Evolutionary conservation across 92 coral and sea anemone genomes (phyloP), one percentile per base, ranked within the genome.

Genomic region (Porites rus): DNA sequence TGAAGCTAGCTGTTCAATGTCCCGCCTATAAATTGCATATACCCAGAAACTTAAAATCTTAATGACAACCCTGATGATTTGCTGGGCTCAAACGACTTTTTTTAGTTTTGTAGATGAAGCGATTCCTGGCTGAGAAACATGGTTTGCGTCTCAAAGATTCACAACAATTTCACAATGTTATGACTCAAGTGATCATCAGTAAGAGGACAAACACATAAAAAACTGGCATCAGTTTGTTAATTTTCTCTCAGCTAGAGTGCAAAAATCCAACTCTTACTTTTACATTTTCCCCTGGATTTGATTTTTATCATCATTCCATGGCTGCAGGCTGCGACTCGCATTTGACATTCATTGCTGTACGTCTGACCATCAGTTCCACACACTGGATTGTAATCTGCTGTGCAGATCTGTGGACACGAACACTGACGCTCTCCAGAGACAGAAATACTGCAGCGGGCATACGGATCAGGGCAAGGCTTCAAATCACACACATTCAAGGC

Each of bases 351-450:
- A 69, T 82, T 93, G 24, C 80, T 69, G 77, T 94, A 94, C 0
- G 89, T 90, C 67, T 81, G 69, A 14, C 92, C 94, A 65, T 94
- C 95, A 1, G 94, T 78, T 12, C 98, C 98, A 85, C 98, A 94
- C 13, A 94, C 94, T 13, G 98, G 98, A 21, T 21, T 78, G 51
- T 73, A 20, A 31, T 59, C 79, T 22, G 84, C 58, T 7, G 79
- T 81, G 69, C 91, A 69, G 18, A 81, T 28, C 50, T 76, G 24
- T 0, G 95, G 95, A 78, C 98, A 94, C 1, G 68, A 22, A 78
- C 98, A 94, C 25, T 66, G 54, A 1, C 92, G 94, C 24, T 73
- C 64, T 21, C 90, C 88, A 0, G 56, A 16, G 46, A 72, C 79
- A 65, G 77, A 31, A 13, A 85, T 59, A 51, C 76, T 52, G 75